A percentile compares a stretch with the other conserved stretches of the same genome.
These are phyloP conservation scores for Meandrina meandrites DNA, from an alignment of 92 coral and sea anemone species.

Conservation along the genomic window DNA sequence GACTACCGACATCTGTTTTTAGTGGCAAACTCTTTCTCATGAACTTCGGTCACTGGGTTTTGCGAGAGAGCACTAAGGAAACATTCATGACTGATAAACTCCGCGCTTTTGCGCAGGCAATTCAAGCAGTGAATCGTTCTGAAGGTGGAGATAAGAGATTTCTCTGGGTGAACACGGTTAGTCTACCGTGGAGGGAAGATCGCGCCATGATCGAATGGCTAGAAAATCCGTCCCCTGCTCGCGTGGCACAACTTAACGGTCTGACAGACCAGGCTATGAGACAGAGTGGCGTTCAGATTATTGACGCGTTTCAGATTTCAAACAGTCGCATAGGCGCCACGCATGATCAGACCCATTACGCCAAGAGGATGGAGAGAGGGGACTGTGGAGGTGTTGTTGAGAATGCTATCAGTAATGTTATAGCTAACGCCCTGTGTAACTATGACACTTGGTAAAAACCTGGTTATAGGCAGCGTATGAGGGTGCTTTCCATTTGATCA, in stretches of 20 bases:
- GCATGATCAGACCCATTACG: constrained; percentile 94
- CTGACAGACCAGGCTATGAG: constrained; percentile 74
- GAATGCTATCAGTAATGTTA: constrained; percentile 89
- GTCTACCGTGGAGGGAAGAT: constrained; percentile 95
- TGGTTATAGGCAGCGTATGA: too few relatives aligned
- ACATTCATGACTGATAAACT: constrained; percentile 72
- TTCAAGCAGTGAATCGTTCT: constrained; percentile 69
- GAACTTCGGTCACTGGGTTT: constrained; percentile 98
- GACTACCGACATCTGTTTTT: constrained; percentile 74
- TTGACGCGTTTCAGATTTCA: constrained; percentile 96
- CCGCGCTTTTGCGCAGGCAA: constrained; percentile 74
- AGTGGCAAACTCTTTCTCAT: constrained; percentile 82
- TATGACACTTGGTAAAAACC: constrained; percentile 48
- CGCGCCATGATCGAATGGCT: constrained; percentile 87
- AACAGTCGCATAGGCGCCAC: constrained; percentile 95
- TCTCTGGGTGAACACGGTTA: constrained; percentile 91
- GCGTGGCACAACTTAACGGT: constrained; percentile 79
- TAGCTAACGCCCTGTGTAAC: constrained; percentile 92
- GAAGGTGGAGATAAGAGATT: constrained; percentile 56
- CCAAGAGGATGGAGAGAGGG: constrained; percentile 85
- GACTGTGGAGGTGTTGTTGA: constrained; percentile 98
- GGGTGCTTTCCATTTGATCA: too few relatives aligned
- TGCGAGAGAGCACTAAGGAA: constrained; percentile 85
- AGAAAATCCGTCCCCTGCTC: constrained; percentile 94
- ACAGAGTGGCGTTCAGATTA: constrained; percentile 76